Percentiles rank a stretch among this genome's conserved stretches.
Conservation (phyloP, 2,113 vertebrate genomes). For the Lamprologus sp. region DNA sequence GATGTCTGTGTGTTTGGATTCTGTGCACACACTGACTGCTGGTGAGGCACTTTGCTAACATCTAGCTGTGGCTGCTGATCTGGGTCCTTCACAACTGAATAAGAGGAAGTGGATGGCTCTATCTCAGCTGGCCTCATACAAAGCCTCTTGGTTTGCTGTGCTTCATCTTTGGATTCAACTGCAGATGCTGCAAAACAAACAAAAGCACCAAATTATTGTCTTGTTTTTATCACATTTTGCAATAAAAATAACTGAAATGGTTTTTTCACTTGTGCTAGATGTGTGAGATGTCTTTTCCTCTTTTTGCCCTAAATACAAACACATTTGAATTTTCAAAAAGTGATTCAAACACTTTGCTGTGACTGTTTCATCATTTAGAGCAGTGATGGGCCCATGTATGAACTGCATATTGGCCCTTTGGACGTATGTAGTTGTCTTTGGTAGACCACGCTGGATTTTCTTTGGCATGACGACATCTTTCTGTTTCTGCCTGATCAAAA, state of each 20-base stretch:
- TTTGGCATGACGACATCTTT: not conserved
- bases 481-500: not conserved
- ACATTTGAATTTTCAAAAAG: rapidly evolving
- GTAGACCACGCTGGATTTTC: not conserved
- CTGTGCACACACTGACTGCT: not conserved
- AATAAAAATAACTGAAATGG: not conserved
- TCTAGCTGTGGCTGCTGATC: not conserved
- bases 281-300: not conserved
- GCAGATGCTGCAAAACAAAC: not conserved
- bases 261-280: not conserved
- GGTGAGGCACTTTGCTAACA: not conserved
- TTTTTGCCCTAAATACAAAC: not conserved
- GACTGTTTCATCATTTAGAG: not conserved
- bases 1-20: not conserved
- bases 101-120: not conserved
- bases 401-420: not conserved
- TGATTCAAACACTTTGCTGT: not conserved
- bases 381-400: not conserved
- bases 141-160: not conserved
- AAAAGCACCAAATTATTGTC: not conserved
- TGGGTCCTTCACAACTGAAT: not conserved
- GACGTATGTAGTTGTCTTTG: not conserved
- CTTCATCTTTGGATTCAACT: not conserved
- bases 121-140: not conserved
- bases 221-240: not conserved